phyloP scores from a whole-genome alignment of 2,888 invertebrate species.

The Plemyria rubiginata region DNA sequence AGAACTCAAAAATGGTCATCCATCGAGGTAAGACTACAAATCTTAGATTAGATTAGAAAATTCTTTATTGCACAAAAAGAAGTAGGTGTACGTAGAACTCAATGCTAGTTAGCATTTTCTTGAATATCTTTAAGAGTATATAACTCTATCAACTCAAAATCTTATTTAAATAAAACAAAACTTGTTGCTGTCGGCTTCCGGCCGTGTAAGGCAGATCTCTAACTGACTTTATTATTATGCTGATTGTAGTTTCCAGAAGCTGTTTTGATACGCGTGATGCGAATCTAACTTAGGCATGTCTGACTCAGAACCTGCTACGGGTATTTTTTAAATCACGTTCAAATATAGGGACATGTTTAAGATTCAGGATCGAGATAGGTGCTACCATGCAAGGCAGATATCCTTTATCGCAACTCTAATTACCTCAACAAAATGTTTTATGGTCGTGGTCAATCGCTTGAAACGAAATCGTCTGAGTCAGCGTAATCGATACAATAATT shows the following conservation, averaged over 20 bases:
- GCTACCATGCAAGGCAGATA: slow-evolving; percentile 54
- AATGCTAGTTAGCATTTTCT: too few relatives aligned
- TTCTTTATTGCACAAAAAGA: too few relatives aligned
- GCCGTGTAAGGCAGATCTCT: slow-evolving; percentile 58
- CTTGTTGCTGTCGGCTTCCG: slow-evolving; percentile 59
- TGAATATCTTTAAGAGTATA: neutral
- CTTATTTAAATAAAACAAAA: neutral
- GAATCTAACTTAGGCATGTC: slow-evolving; percentile 59
- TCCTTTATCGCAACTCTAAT: slow-evolving; percentile 70
- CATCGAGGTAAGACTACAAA: too few relatives aligned
- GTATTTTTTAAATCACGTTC: slow-evolving; percentile 53
- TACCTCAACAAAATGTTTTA: slow-evolving; percentile 72
- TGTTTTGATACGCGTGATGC: slow-evolving; percentile 63
- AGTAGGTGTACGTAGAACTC: too few relatives aligned
- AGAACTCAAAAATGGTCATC: too few relatives aligned
- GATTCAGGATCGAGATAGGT: slow-evolving; percentile 55
- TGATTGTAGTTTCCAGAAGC: slow-evolving; percentile 71
- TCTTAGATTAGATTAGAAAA: too few relatives aligned
- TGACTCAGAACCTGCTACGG: slow-evolving; percentile 55
- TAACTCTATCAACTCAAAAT: neutral
- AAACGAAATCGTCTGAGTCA: slow-evolving; percentile 73
- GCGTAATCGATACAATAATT: slow-evolving; percentile 82
- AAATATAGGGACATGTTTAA: slow-evolving; percentile 47
- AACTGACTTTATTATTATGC: slow-evolving; percentile 59
- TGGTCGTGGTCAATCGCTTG: slow-evolving; percentile 71